Base-by-base conservation (phyloP, 1,140 invertebrate species). In the Palaemon carinicauda region DNA sequence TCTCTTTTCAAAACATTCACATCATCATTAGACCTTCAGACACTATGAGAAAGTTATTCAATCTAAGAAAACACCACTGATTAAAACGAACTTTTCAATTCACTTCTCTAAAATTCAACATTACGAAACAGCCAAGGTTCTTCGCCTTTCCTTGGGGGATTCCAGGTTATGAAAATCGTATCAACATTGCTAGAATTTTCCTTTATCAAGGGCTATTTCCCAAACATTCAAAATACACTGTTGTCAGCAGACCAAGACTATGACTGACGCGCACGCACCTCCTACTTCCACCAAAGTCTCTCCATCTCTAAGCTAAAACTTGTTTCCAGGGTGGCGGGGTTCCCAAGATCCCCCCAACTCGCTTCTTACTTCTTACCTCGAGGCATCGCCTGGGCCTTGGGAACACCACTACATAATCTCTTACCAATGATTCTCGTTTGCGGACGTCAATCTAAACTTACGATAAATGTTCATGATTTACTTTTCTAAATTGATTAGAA, bases 241-340 rank as follows among this genome's bases (percentile, higher is more conserved):
- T 19, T 17, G 33, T 29, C 2, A 31, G 24, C 33, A 24, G 69
- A 7, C 33, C 21, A 14, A 1, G 27, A 19, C 19, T 3, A 7
- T 52, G 77, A 80, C 52, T 14, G 77, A 31, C 14, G 17, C 54
- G 29, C 54, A n/a, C 54, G 14, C 29, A 56, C 54, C 41, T 56
- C 78, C 78, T 54, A 31, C 78, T 31, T 56, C 41, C 78, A 41
- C 52, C 27, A 65, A 29, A 19, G 9, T n/a, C 78, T 80, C 54
- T 3, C 33, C 78, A 33, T 80, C 54, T 80, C 78, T 80, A 54
- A 80, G 78, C 53, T 29, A 33, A 53, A 80, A 80, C 53, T 56
- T 80, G 31, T 41, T 60, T 80, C 53, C 78, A 53, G 29, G 69
- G 24, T 31, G 27, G 31, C 78, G 65, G 65, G 78, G 65, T 56